Evolutionary conservation across 2,113 vertebrate genomes (phyloP), one percentile per base, ranked within the genome.

Genomic region (Microtus montanus): DNA sequence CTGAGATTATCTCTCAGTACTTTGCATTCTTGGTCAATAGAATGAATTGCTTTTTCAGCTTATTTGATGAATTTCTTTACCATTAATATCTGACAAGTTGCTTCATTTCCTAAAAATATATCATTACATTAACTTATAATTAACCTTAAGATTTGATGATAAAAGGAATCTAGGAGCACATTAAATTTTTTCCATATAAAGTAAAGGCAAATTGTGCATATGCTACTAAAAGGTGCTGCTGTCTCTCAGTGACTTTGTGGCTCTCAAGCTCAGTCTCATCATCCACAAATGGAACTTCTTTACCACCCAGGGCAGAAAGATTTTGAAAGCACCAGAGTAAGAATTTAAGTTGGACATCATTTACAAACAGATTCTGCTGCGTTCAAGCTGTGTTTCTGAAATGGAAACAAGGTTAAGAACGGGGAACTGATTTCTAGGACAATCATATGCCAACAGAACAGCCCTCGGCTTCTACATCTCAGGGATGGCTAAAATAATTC

Each of bases 51-150:
- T 61, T 84, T 38, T 49, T 66, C 85, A 82, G 84, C 19, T 12
- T 84, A 84, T 61, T 12, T 96, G 52, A 44, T 89, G 38, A 75
- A 70, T 87, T 79, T 68, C 19, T 54, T 86, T 80, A 38, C 58
- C 47, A 68, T 66, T 87, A 68, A 87, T 83, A 84, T 5, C 6
- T 70, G 70, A 93, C 30, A 94, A 38, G 19, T 86, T 87, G 35
- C 77, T 77, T 96, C 6, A 54, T 89, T 92, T 96, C n/a, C 94
- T 84, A 26, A 87, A 83, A 74, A 75, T 20, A 87, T 66, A 71
- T 2, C 12, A 61, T 92, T 94, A 84, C 14, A 38, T 38, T 8
- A 88, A 28, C 30, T 74, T 93, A 93, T 88, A 88, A 86, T 71
- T 95, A 47, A 63, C 3, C 44, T 83, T 77, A 91, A 96, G 20